phyloP scores from a whole-genome alignment of 2,888 invertebrate genomes.

The Synergus gifuensis region DNA sequence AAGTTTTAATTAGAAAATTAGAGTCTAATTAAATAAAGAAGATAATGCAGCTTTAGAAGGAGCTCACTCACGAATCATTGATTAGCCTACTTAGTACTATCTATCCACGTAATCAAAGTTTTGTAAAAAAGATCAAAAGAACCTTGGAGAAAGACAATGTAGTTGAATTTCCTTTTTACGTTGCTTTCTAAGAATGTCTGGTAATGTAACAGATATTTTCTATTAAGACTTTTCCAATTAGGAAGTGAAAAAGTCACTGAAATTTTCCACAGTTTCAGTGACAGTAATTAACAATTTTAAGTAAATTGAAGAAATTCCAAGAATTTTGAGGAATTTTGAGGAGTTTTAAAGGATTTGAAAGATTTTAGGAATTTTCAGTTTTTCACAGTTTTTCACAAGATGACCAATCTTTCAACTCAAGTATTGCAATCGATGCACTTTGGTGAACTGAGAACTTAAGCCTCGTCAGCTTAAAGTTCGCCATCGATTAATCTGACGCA shows the following conservation, averaged over 20 bases:
- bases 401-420: background rate
- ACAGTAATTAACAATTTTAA: too few relatives aligned
- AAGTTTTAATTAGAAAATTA: too few relatives aligned
- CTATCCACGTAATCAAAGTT: background rate
- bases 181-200: background rate
- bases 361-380: too few relatives aligned
- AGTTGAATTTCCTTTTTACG: background rate
- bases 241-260: too few relatives aligned
- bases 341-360: too few relatives aligned
- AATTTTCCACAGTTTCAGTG: too few relatives aligned
- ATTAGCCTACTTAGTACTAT: background rate
- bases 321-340: too few relatives aligned
- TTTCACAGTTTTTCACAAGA: background rate
- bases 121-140: background rate
- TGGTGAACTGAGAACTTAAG: background rate
- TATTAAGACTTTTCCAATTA: too few relatives aligned
- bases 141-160: background rate
- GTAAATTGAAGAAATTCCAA: too few relatives aligned
- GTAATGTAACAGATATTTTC: too few relatives aligned
- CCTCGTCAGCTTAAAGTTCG: background rate
- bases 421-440: background rate
- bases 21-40: background rate
- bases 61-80: background rate
- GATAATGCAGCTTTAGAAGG: background rate
- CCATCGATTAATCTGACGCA: constrained; percentile 1